Evolutionary conservation across 2,888 invertebrate species (phyloP), one percentile per base, ranked within the genome.

Genomic region (Chrysolina haemoptera): DNA sequence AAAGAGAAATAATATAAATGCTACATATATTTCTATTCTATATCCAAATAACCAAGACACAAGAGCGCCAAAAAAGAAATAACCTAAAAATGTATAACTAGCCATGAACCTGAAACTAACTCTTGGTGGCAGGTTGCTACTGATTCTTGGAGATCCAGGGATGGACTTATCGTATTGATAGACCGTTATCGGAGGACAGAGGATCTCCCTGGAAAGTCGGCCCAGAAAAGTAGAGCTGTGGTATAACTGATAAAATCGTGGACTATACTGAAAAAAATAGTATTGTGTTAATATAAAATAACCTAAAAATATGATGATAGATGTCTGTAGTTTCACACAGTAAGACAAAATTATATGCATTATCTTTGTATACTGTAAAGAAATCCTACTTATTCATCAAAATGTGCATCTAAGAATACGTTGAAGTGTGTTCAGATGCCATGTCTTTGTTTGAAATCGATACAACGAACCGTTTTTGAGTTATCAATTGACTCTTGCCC

Each of bases 41-140:
- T 89, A 91, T 62, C 91, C 91, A 68, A 91, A 88, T 55, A 90
- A 79, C 87, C 89, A 90, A 50, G 90, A 89, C 3, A 91, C 53
- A 9, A 91, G 77, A 67, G 89, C 89, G 2, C 92, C 90, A 0
- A 92, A 70, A 4, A 86, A 84, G 41, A 93, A 81, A 87, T 91
- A 91, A 1, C 89, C 82, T 40, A 93, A 84, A 70, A 91, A 90
- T 50, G 89, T 89, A 79, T 93, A 91, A 66, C 91, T 92, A 6
- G 94, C 95, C 16, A 94, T 88, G 65, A 90, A 88, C 53, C 96
- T 90, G 63, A 95, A 86, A 63, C 93, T 93, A 10, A 95, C 81
- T 65, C 95, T 88, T 0, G 95, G 91, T 0, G 94, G 93, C 62
- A 95, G 87, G 27, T 90, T 88, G 75, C 89, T 89, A 62, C 90